Percentiles rank a stretch among this genome's conserved stretches.
Evolutionary conservation across 2,113 vertebrate genomes (phyloP).

Genomic region (Irena cyanogastra): DNA sequence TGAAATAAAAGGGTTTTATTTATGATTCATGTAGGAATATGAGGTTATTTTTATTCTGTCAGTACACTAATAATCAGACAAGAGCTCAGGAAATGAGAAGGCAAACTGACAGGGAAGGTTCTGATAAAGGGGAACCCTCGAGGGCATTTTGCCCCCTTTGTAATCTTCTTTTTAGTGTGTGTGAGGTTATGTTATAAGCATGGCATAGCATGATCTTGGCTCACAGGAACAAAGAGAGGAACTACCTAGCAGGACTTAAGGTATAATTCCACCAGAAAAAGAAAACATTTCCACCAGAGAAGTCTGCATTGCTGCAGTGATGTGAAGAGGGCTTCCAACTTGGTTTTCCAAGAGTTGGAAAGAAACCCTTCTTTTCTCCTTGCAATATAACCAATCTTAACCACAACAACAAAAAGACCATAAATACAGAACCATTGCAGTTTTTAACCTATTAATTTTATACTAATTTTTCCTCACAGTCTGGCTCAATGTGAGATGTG

Average conservation of each 20-base stretch:
- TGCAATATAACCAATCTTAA: constrained; percentile 11
- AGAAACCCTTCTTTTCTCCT: neutral
- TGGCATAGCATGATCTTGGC: constrained; percentile 71
- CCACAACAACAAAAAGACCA: neutral
- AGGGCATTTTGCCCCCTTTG: constrained; percentile 79
- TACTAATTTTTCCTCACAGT: neutral
- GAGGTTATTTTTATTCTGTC: constrained; percentile 84
- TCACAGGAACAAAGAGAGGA: constrained; percentile 71
- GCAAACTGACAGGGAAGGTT: constrained; percentile 79
- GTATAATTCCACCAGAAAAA: constrained; percentile 52
- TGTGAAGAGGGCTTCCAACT: constrained; percentile 36
- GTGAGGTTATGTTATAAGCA: constrained; percentile 70
- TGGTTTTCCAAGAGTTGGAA: constrained; percentile 48
- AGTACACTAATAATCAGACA: constrained; percentile 84
- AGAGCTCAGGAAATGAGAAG: constrained; percentile 78
- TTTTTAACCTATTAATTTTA: neutral
- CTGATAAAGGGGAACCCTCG: constrained; percentile 80
- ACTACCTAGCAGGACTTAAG: constrained; percentile 50
- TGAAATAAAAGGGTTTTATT: constrained; percentile 87
- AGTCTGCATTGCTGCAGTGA: constrained; percentile 38
- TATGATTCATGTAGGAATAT: constrained; percentile 84
- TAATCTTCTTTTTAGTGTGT: constrained; percentile 74
- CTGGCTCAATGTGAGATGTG: neutral
- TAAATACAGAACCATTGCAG: constrained; percentile 12
- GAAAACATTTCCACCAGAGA: neutral